These are phyloP conservation scores for Sciurus vulgaris DNA, from an alignment of 2,797 vertebrate species.

Conservation along the genomic window DNA sequence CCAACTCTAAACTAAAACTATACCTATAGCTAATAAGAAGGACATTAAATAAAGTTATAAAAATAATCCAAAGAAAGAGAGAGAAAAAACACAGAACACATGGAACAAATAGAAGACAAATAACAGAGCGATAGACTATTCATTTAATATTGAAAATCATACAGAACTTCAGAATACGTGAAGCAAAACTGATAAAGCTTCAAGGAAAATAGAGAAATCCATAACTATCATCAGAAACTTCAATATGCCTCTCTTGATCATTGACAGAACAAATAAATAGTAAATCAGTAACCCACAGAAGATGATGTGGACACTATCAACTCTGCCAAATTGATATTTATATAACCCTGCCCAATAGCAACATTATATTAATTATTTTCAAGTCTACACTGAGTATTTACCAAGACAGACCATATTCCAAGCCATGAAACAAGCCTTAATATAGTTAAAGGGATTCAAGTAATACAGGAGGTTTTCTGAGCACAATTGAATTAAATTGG, in stretches of 20 bases:
- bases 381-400: not conserved
- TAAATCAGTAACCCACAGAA: not conserved
- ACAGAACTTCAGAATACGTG: not conserved
- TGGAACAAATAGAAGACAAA: not conserved
- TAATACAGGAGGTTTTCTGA: not conserved
- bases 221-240: not conserved
- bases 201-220: not conserved
- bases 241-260: not conserved
- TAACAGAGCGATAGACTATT: not conserved
- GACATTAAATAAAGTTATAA: not conserved
- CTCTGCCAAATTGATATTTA: not conserved
- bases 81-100: not conserved
- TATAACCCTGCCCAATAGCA: not conserved
- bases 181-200: not conserved
- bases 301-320: not conserved
- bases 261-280: not conserved
- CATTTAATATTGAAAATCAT: not conserved
- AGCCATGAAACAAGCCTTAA: not conserved
- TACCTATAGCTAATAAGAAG: not conserved
- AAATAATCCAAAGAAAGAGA: not conserved
- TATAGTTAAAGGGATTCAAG: conserved; percentile 8
- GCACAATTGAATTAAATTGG: conserved; percentile 13
- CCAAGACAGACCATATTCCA: not conserved
- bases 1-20: not conserved
- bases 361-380: conserved; percentile 3